These are phyloP conservation scores for honey bee (Apis mellifera) DNA, from an alignment of 1,140 invertebrate species.

Conservation along the genomic window DNA sequence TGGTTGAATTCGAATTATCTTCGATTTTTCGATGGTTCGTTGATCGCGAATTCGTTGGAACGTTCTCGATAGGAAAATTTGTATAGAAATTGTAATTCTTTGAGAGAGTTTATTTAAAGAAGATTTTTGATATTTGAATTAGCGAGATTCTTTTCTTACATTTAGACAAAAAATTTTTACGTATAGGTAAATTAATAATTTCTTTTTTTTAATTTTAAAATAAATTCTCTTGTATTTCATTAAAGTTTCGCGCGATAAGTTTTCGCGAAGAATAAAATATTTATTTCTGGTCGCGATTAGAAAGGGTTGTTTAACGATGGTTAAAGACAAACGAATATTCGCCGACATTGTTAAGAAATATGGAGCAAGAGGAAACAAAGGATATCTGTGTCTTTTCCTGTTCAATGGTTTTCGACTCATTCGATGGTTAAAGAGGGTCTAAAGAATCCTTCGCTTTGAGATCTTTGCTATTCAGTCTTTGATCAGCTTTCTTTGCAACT, in stretches of 20 bases:
- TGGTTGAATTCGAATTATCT: not conserved
- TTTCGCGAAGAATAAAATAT: not conserved
- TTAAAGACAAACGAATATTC: not conserved
- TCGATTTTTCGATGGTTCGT: not conserved
- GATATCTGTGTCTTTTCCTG: constrained; percentile 39
- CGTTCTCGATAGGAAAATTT: not conserved
- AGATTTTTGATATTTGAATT: too few species aligned
- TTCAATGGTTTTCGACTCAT: constrained; percentile 37
- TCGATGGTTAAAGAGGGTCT: constrained; percentile 28
- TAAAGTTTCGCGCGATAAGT: not conserved
- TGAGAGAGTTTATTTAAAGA: not conserved
- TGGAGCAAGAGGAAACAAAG: constrained; percentile 25
- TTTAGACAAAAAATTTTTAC: too few species aligned
- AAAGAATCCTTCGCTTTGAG: constrained; percentile 37
- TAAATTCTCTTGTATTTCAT: not conserved
- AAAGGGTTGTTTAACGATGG: not conserved
- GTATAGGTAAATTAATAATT: too few species aligned
- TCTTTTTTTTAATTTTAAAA: not conserved
- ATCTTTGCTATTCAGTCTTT: constrained; percentile 31
- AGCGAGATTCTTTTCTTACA: too few species aligned
- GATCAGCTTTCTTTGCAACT: constrained; percentile 37
- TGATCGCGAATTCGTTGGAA: not conserved
- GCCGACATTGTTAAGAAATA: not conserved
- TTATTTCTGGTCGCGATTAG: not conserved
- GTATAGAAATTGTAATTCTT: not conserved